Conservation (phyloP, 2,888 invertebrate genomes). For the Sphecodes monilicornis region DNA sequence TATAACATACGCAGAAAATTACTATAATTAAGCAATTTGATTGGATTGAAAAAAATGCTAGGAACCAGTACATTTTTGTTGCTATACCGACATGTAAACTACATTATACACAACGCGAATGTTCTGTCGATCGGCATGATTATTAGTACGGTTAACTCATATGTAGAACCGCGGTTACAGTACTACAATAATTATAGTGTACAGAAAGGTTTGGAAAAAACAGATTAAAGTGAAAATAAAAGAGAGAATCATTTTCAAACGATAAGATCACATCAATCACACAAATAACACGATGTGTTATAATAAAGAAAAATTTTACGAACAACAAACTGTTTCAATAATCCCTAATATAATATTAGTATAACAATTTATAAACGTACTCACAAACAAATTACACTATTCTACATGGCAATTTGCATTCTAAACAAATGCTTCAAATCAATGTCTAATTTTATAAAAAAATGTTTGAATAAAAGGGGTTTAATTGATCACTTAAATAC, state of each 20-base stretch:
- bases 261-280: too few relatives aligned
- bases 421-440: not conserved
- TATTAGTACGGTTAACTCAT: constrained; percentile 32
- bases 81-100: not conserved
- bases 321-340: not conserved
- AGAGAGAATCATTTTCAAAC: not conserved
- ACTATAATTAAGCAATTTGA: constrained; percentile 23
- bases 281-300: not conserved
- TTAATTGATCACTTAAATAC: not conserved
- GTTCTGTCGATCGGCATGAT: constrained; percentile 45
- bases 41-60: not conserved
- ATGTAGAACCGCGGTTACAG: constrained; percentile 3
- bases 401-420: not conserved
- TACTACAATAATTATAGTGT: constrained; percentile 19
- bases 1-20: not conserved
- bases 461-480: not conserved
- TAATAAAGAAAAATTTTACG: not conserved
- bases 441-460: not conserved
- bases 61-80: not conserved
- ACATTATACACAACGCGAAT: constrained; percentile 37
- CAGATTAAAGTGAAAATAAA: not conserved
- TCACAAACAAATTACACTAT: not conserved
- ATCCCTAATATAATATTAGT: not conserved
- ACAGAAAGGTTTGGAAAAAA: not conserved
- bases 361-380: not conserved